Evolutionary conservation across 2,113 vertebrate genomes (phyloP), one percentile per base, ranked within the genome.

Genomic region (Ceyx cyanopectus): DNA sequence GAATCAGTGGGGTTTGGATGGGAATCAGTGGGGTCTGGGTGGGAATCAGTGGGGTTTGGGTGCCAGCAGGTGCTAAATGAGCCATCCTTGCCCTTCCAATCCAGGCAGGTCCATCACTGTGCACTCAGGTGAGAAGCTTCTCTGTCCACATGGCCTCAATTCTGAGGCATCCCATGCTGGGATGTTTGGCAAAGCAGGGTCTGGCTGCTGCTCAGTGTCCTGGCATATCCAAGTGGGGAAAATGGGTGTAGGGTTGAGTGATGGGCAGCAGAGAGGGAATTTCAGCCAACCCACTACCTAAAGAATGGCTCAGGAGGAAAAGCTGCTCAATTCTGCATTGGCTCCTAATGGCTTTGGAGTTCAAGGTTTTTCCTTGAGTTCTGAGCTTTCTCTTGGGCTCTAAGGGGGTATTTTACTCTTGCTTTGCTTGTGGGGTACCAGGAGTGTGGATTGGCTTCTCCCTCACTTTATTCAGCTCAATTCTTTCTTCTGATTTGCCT

Each of bases 381-480:
- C 61, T 40, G 14, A 9, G 24, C 5, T 53, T 74, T 48, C 67
- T 41, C 60, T 69, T 63, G 2, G 6, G 41, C 51, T 37, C n/a
- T 23, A 21, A 22, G 0, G 1, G 14, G 24, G 6, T 14, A 4
- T 66, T 43, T 50, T 17, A 68, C 72, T 4, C 4, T 73, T 87
- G 7, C 5, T 11, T 63, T 77, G 9, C 61, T 56, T 23, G 19
- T 46, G 68, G 43, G 32, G 20, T 26, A 3, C 37, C 37, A 37
- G 37, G 37, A 37, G 37, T 37, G 37, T 37, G 37, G 10, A 1
- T 3, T 17, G 46, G 23, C 3, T 50, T 84, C 41, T 85, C 6
- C 16, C 22, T 6, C 0, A 0, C 20, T 7, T 19, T 18, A 57
- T 66, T 50, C 70, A 89, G 22, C 63, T 78, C 24, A 0, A 0